A percentile compares a stretch with the other conserved stretches of the same genome.
Evolutionary conservation across 2,797 vertebrate genomes (phyloP).

Genomic region (Mus caroli): DNA sequence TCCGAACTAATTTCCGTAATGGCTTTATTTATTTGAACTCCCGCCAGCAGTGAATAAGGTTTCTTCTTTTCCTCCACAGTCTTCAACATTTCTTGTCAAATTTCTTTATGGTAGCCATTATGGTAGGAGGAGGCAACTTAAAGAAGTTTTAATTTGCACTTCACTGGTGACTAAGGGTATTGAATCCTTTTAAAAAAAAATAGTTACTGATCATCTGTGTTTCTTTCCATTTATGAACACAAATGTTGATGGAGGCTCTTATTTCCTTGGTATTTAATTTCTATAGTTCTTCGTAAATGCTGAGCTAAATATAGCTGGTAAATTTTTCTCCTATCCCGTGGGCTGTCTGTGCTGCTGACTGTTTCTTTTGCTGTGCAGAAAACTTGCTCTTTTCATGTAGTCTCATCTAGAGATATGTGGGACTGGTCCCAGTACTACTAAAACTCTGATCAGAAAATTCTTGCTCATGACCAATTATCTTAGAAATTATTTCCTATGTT

Average conservation of each 20-base stretch:
- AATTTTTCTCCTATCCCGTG: neutral
- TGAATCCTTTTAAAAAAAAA: neutral
- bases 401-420: neutral
- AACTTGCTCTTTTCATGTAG: neutral
- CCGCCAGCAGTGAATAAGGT: neutral
- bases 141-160: neutral
- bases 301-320: neutral
- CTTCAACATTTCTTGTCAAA: neutral
- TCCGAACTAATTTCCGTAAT: neutral
- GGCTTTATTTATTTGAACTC: constrained; percentile 25
- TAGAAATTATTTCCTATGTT: neutral
- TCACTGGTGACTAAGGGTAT: neutral
- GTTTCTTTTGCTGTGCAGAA: neutral
- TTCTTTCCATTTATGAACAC: neutral
- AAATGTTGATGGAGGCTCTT: neutral
- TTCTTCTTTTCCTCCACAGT: neutral
- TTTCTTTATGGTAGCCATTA: neutral
- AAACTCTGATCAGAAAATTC: neutral
- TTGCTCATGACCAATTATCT: neutral
- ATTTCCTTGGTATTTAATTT: neutral
- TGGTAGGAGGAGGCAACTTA: neutral
- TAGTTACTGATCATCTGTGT: neutral
- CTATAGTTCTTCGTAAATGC: neutral
- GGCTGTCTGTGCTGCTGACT: neutral
- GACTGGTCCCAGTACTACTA: neutral